Evolutionary conservation across 2,888 invertebrate genomes (phyloP).

Genomic region (Lithophane leautieri): DNA sequence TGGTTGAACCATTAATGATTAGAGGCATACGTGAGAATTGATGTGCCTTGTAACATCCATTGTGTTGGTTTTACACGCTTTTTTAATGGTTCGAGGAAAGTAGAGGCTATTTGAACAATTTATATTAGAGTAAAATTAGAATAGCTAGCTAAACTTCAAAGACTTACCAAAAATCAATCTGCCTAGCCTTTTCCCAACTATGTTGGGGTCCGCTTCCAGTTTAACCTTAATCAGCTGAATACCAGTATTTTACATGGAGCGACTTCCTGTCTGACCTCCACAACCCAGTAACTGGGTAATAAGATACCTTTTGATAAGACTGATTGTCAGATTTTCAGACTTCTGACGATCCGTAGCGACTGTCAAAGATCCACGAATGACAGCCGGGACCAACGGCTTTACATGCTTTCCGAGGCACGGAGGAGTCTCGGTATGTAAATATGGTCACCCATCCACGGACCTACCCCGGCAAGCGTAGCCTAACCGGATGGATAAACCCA

Average conservation of each 20-base stretch:
- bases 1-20: constrained; percentile 21
- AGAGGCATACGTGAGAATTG: constrained; percentile 32
- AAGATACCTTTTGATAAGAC: not conserved
- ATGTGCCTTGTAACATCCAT: constrained; percentile 20
- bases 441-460: not conserved
- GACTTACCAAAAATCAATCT: not conserved
- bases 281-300: not conserved
- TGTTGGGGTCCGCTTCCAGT: no score
- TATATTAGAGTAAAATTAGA: not conserved
- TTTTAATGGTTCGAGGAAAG: constrained; percentile 16
- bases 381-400: no score
- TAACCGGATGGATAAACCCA: not conserved
- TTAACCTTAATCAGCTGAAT: not conserved
- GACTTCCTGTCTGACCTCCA: no score
- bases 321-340: not conserved
- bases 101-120: not conserved
- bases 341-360: not conserved
- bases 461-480: not conserved
- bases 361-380: no score
- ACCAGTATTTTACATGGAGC: no score
- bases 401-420: not conserved
- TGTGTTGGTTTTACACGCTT: constrained; percentile 29
- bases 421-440: no score
- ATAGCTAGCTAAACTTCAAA: not conserved
- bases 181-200: no score